These are phyloP conservation scores for Panagrolaimus sp. DNA, from an alignment of 1,140 invertebrate species.

Conservation along the genomic window DNA sequence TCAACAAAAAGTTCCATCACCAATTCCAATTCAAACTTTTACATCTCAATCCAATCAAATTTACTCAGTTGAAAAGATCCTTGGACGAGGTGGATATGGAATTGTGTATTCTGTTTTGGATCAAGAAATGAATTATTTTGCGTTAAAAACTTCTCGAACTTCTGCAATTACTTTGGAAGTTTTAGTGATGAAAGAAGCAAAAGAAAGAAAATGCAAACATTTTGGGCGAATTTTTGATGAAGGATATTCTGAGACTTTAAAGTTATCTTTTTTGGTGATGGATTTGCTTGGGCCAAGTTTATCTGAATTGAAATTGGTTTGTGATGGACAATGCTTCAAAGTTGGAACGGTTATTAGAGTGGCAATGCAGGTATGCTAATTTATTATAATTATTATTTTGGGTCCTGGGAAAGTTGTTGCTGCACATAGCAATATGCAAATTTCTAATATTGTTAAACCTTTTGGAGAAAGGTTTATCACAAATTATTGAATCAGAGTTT, in stretches of 20 bases:
- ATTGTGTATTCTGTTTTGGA: constrained; percentile 4
- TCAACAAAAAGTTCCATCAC: no score
- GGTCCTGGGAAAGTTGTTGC: no score
- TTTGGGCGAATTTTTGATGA: background rate
- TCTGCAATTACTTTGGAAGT: background rate
- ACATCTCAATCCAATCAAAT: no score
- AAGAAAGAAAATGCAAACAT: background rate
- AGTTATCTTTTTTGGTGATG: background rate
- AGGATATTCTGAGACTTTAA: background rate
- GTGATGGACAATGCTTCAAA: background rate
- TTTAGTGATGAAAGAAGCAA: background rate
- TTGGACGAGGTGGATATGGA: background rate
- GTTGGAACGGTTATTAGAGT: background rate
- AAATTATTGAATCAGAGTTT: no score
- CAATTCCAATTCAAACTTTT: no score
- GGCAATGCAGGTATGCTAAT: constrained; percentile 10
- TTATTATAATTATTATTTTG: no score
- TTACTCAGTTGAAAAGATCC: background rate
- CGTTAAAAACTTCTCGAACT: background rate
- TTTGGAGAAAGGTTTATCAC: no score
- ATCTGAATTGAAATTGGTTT: background rate
- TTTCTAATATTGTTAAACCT: no score
- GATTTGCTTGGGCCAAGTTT: background rate
- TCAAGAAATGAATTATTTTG: background rate
- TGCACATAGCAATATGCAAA: no score